Evolutionary conservation across 2,888 invertebrate species (phyloP), one percentile per base, ranked within the genome.

Genomic region (Gastracanthus pulcherrimus): DNA sequence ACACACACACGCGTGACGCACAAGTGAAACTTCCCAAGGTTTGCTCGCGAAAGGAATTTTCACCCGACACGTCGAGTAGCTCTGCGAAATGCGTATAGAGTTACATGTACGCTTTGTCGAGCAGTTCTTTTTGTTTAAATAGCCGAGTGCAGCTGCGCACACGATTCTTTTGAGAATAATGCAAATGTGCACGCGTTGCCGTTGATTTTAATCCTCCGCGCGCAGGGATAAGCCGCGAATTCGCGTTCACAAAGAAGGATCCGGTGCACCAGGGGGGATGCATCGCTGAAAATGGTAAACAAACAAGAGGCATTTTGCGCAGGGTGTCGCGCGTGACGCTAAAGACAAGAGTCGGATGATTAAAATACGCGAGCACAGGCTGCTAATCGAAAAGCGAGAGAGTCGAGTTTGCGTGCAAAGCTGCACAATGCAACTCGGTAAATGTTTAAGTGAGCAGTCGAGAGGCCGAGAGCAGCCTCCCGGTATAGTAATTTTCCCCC

Each of bases 371-470:
- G n/a, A n/a, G n/a, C n/a, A 7, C 2, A 16, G 41, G 23, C 23
- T 13, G n/a, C 45, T 62, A 62, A 62, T 62, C 62, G 45, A 29
- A 45, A 66, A 41, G 38, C 62, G 45, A 29, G 29, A 66, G 26
- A 23, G 41, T 13, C 6, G 16, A 13, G 13, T 13, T 31, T 7
- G 13, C 31, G 16, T 7, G 64, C 7, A 23, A 41, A 16, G 66
- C 41, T 6, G 45, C 36, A 26, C 26, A 13, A 41, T 6, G 29
- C 41, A 16, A 23, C n/a, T 23, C 45, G 38, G 26, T 58, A 58
- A 58, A 66, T 66, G 66, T 41, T 66, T 66, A 66, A 66, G 66
- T 29, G 66, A 66, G 38, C 66, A 66, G 66, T 66, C 41, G 66
- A 66, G 66, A 34, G 31, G 29, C 26, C 31, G 60, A 16, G n/a